Percentiles rank a stretch among this genome's conserved stretches.
phyloP scores from a whole-genome alignment of 2,888 invertebrate species.

The Agrochola lota region DNA sequence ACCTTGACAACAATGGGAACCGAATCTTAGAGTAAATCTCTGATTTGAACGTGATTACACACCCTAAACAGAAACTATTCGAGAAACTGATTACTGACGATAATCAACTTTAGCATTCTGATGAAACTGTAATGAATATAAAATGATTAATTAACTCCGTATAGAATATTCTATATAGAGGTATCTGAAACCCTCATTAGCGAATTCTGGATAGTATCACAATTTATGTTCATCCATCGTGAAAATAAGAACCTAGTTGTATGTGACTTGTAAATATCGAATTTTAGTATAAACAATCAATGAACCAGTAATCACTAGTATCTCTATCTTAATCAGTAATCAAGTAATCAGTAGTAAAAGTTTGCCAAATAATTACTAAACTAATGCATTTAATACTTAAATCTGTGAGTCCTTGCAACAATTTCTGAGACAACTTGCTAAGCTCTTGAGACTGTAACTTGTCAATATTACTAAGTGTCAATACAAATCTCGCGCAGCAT shows the following conservation, averaged over 20 bases:
- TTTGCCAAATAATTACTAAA: constrained; percentile 14
- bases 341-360: no score
- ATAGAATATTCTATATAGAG: no score
- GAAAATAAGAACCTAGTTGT: neutral
- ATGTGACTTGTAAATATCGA: neutral
- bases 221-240: no score
- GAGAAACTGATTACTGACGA: neutral
- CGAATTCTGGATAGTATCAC: no score
- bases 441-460: constrained; percentile 42
- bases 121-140: neutral
- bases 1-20: constrained; percentile 39
- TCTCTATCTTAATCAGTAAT: no score
- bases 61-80: neutral
- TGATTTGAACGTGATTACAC: neutral
- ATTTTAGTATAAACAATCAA: neutral
- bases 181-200: no score
- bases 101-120: neutral
- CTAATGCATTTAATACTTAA: constrained; percentile 32
- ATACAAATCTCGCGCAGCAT: constrained; percentile 40
- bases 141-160: neutral
- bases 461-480: constrained; percentile 58
- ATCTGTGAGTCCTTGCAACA: constrained; percentile 22
- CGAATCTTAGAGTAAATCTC: constrained; percentile 21
- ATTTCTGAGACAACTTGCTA: constrained; percentile 37
- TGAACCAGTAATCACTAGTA: no score